Conservation (phyloP, 1,140 invertebrate species). For the Pseudachorutes palmiensis region DNA sequence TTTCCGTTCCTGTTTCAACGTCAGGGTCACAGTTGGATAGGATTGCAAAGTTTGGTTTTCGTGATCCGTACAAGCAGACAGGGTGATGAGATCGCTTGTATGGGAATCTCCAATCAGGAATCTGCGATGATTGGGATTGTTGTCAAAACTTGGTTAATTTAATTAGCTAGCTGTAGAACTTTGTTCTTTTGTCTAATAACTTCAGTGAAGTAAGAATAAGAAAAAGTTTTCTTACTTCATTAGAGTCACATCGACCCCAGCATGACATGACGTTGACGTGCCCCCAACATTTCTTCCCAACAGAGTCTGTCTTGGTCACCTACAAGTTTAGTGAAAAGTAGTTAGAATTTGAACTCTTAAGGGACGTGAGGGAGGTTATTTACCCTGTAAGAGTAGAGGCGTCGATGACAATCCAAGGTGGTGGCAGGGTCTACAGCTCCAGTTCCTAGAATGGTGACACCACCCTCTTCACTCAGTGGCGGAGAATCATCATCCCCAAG, state of each 20-base stretch:
- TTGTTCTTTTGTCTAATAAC: too few relatives aligned
- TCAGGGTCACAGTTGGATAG: constrained; percentile 58
- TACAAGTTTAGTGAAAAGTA: constrained; percentile 5
- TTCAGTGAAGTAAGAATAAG: too few relatives aligned
- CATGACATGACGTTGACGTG: constrained; percentile 63
- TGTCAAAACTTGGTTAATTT: too few relatives aligned
- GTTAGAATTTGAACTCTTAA: background rate
- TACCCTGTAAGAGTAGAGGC: constrained; percentile 45
- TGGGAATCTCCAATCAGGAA: constrained; percentile 76
- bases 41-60: constrained; percentile 48
- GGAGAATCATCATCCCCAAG: constrained; percentile 29
- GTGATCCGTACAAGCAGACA: constrained; percentile 66
- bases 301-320: constrained; percentile 52
- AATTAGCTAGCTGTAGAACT: too few relatives aligned
- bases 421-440: constrained; percentile 38
- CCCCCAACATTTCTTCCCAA: constrained; percentile 60
- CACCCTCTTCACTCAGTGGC: constrained; percentile 32
- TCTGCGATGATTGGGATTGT: constrained; percentile 46
- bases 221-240: constrained; percentile 51
- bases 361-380: too few relatives aligned
- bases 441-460: constrained; percentile 33
- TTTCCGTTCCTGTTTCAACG: constrained; percentile 49
- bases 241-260: constrained; percentile 73
- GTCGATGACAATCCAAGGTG: constrained; percentile 46
- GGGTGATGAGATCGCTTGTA: constrained; percentile 73